Evolutionary conservation across 2,888 invertebrate species (phyloP).

Genomic region (Iphiclides podalirius): DNA sequence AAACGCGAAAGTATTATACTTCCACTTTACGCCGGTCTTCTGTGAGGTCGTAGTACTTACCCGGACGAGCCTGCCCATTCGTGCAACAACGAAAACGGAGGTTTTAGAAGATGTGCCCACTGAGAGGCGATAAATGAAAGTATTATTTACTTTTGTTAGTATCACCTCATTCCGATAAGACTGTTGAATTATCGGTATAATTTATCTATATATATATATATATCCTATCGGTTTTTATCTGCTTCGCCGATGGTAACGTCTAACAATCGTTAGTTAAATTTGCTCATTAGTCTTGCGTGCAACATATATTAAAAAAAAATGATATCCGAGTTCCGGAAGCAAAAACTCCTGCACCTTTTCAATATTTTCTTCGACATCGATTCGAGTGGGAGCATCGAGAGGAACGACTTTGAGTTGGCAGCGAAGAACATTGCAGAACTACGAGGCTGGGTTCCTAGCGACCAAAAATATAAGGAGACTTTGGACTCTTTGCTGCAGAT

Average conservation of each 20-base stretch:
- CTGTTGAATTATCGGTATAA: neutral
- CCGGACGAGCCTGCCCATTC: too few species aligned
- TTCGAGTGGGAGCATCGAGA: slow-evolving; percentile 89
- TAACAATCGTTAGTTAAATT: neutral
- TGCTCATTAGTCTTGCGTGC: neutral
- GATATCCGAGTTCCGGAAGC: slow-evolving; percentile 89
- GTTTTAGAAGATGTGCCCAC: too few species aligned
- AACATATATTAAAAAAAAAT: slow-evolving; percentile 18
- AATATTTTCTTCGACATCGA: slow-evolving; percentile 87
- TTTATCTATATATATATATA: neutral
- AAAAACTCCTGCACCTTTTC: slow-evolving; percentile 76
- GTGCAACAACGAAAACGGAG: too few species aligned
- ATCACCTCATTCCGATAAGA: neutral
- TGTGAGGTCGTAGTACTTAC: too few species aligned
- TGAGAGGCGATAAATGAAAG: too few species aligned
- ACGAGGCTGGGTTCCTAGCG: slow-evolving; percentile 85
- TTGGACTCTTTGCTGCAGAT: slow-evolving; percentile 86
- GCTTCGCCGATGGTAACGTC: neutral
- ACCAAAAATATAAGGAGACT: slow-evolving; percentile 84
- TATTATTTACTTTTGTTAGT: too few species aligned
- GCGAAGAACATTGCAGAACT: slow-evolving; percentile 89
- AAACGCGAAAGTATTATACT: too few species aligned
- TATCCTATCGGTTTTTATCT: neutral
- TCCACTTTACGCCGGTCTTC: too few species aligned
- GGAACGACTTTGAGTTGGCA: slow-evolving; percentile 89